Evolutionary conservation across 2,888 invertebrate species (phyloP).

Genomic region (Aspidiotus rigidus): DNA sequence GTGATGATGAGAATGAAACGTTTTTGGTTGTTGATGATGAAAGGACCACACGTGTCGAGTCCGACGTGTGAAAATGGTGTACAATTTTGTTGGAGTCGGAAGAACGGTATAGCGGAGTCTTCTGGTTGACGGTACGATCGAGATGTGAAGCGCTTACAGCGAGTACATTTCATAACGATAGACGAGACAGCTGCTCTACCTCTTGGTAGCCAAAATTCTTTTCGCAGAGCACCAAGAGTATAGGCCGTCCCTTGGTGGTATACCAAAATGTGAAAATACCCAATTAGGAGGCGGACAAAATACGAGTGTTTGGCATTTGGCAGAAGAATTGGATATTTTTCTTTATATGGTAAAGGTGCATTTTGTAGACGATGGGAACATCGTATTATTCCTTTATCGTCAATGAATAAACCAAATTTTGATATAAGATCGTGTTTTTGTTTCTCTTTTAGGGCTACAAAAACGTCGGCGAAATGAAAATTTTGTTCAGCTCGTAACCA

Average conservation of each 20-base stretch:
- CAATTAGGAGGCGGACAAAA: not conserved
- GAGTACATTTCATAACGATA: not conserved
- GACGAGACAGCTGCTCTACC: not conserved
- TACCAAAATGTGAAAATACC: not conserved
- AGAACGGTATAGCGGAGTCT: not conserved
- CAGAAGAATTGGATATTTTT: not conserved
- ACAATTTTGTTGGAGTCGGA: not conserved
- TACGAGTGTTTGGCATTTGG: not conserved
- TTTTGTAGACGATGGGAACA: not conserved
- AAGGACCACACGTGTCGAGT: not conserved
- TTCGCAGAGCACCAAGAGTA: not conserved
- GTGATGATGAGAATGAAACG: not conserved
- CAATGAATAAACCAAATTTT: not conserved
- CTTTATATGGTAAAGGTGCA: not conserved
- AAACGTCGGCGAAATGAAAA: not conserved
- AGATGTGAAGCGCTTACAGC: not conserved
- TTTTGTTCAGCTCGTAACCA: no score
- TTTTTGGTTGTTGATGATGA: not conserved
- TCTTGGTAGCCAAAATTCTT: not conserved
- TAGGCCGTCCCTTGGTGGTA: not conserved
- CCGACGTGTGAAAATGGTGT: not conserved
- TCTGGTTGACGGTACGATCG: not conserved
- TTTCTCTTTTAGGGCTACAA: not conserved
- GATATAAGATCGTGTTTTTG: not conserved
- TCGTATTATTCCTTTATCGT: constrained; percentile 1